A percentile compares a stretch with the other conserved stretches of the same genome.
phyloP scores from a whole-genome alignment of 1,140 invertebrate genomes.

The Zaprionus camerounensis region DNA sequence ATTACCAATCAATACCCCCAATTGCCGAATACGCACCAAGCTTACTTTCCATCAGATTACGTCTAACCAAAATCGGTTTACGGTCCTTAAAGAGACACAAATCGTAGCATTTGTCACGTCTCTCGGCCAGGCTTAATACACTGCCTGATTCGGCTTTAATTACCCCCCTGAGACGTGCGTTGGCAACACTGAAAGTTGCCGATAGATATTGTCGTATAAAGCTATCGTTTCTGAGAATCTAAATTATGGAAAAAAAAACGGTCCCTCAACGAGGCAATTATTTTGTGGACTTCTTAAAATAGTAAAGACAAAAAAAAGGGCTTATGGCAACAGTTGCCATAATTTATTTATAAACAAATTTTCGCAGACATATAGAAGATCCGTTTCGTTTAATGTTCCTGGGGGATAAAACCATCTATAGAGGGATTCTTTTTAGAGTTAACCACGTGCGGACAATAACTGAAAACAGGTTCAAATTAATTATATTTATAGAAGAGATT shows the following conservation, averaged over 20 bases:
- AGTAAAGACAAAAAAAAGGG: background rate
- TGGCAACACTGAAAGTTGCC: constrained; percentile 25
- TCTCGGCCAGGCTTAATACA: constrained; percentile 31
- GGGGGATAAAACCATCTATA: background rate
- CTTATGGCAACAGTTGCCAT: background rate
- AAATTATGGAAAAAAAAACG: background rate
- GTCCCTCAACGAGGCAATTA: background rate
- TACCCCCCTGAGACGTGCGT: constrained; percentile 28
- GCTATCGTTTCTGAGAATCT: constrained; percentile 27
- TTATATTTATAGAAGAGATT: background rate
- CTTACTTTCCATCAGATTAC: constrained; percentile 56
- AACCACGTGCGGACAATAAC: background rate
- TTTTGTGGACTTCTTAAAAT: background rate
- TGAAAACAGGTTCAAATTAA: background rate
- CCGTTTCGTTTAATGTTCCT: background rate
- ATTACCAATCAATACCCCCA: constrained; percentile 15
- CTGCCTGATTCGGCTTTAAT: constrained; percentile 33
- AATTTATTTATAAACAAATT: background rate
- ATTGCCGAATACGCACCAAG: background rate
- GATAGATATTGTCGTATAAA: background rate
- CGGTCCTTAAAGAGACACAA: constrained; percentile 30
- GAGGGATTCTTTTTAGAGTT: background rate
- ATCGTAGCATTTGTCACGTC: constrained; percentile 27
- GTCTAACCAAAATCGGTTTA: constrained; percentile 26
- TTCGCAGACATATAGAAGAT: background rate